Evolutionary conservation across 2,797 vertebrate genomes (phyloP), one percentile per base, ranked within the genome.

Genomic region (Toxotes lorentzi): DNA sequence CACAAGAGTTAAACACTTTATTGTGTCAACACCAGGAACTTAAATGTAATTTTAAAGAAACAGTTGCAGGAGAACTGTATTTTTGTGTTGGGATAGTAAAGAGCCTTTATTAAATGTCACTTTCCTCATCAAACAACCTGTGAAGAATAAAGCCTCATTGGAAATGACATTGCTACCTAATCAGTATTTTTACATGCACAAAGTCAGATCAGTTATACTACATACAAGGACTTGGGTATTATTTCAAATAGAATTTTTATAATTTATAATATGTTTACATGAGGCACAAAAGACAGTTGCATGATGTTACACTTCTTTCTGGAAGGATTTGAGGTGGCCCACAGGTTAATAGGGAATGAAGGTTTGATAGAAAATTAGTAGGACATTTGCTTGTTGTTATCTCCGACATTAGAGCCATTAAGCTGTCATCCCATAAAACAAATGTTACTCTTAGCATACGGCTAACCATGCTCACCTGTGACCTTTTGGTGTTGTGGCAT

Each of bases 401-500:
- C 54, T 34, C 5, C 14, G 1, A 7, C 38, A 43, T 17, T 21
- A 24, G 4, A 57, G 30, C 12, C 21, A 43, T 38, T 82, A 24
- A 27, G 12, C 40, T 24, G 14, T 51, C 6, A 38, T 21, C 12
- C 7, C 3, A 4, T 10, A 3, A 70, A 63, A 62, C 30, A 9
- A 12, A 23, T 43, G 2, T 11, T 19, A 16, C 41, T 68, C 2
- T 19, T 70, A 16, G 21, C 34, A 43, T 19, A 13, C 0, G 21
- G 59, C 40, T 23, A 19, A 48, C 16, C 8, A 30, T 59, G 53
- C 61, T 80, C 38, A 74, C 19, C 10, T 81, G 51, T 63, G 38
- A 71, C 58, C 53, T 53, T 50, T 35, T 50, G 10, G 17, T 40
- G 30, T n/a, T 17, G 4, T 2, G 2, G 13, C 40, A 41, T 35